Percentiles rank a stretch among this genome's conserved stretches.
These are phyloP conservation scores for Oryctes rhinoceros DNA, from an alignment of 1,140 invertebrate genomes.

Conservation along the genomic window DNA sequence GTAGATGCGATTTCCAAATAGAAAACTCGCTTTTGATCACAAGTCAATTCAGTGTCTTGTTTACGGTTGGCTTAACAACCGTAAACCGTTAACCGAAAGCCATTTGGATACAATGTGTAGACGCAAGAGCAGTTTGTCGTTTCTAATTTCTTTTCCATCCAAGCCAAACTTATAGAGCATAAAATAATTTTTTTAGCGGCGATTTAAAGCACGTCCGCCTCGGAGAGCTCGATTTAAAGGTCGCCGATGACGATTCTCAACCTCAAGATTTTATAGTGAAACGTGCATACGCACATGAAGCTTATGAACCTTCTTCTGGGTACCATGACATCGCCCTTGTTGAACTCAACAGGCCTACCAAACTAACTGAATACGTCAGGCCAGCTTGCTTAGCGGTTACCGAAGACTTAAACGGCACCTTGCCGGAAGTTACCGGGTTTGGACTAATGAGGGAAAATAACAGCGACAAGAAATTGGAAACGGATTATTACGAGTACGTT, in stretches of 20 bases:
- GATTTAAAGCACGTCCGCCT: conserved; percentile 5
- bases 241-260: not conserved
- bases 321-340: not conserved
- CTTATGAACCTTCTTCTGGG: not conserved
- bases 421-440: not conserved
- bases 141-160: too few species aligned
- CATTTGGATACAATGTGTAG: too few species aligned
- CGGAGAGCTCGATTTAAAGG: not conserved
- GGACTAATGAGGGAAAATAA: not conserved
- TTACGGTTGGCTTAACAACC: too few species aligned
- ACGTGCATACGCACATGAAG: not conserved
- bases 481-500: not conserved
- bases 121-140: too few species aligned
- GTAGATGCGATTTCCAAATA: too few species aligned
- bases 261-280: conserved; percentile 17
- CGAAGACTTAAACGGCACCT: not conserved
- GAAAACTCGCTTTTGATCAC: too few species aligned
- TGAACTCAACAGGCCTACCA: not conserved
- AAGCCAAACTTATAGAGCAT: not conserved
- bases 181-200: conserved; percentile 42
- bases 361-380: not conserved
- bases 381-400: not conserved
- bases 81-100: too few species aligned
- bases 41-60: too few species aligned
- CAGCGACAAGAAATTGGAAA: not conserved